Evolutionary conservation across 35 echinoderm and acorn worm genomes (phyloP).

Genomic region (Ptychodera flava): DNA sequence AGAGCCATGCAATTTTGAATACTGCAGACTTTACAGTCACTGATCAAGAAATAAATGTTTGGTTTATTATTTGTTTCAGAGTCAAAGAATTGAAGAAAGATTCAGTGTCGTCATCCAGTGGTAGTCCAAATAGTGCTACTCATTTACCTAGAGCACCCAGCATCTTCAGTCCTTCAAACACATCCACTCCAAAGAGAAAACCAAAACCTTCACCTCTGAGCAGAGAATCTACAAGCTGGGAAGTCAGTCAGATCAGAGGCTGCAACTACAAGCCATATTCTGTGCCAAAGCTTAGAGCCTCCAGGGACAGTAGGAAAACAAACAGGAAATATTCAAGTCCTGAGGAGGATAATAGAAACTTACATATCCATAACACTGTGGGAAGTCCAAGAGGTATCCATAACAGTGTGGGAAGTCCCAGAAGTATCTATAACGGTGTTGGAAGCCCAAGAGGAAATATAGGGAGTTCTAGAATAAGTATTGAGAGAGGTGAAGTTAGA

Average conservation of each 20-base stretch:
- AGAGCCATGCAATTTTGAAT: no score
- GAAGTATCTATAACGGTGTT: no score
- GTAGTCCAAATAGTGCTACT: background rate
- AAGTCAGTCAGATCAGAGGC: background rate
- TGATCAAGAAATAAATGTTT: no score
- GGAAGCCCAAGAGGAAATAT: no score
- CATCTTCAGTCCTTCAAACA: constrained; percentile 58
- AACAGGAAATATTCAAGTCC: background rate
- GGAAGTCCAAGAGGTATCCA: no score
- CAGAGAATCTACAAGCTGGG: background rate
- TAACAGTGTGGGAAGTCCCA: no score
- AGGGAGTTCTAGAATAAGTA: background rate
- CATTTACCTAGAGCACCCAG: constrained; percentile 53
- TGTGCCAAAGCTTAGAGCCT: background rate
- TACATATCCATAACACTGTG: background rate
- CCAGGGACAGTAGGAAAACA: background rate
- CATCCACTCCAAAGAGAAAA: constrained; percentile 63
- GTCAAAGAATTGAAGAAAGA: constrained; percentile 72
- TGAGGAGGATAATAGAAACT: background rate
- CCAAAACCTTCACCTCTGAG: background rate
- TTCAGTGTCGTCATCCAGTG: background rate
- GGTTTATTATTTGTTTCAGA: constrained; percentile 31
- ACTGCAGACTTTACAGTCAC: no score
- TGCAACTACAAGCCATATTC: background rate
- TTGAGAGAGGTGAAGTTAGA: background rate